phyloP scores from a whole-genome alignment of 2,113 vertebrate genomes.

The Apodemus sylvaticus region DNA sequence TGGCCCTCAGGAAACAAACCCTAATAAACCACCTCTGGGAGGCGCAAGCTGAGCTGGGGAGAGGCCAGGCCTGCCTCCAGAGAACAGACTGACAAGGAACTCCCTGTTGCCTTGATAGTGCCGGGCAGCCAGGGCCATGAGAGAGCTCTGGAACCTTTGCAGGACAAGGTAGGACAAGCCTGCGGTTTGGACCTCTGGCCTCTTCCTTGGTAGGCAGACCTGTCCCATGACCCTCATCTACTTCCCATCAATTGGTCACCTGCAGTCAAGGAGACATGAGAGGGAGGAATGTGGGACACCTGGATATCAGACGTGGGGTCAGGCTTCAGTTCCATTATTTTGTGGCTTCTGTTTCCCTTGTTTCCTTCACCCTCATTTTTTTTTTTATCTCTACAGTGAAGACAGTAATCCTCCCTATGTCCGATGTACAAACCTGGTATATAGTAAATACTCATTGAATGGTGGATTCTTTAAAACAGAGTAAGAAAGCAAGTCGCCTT shows the following conservation, averaged over 20 bases:
- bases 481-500: neutral
- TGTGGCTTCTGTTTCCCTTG: neutral
- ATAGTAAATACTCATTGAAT: neutral
- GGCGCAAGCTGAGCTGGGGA: slow-evolving; percentile 37
- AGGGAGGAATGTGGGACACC: neutral
- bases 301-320: neutral
- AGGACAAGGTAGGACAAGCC: neutral
- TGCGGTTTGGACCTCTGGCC: slow-evolving; percentile 16
- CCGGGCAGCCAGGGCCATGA: neutral
- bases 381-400: neutral
- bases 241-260: neutral
- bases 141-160: neutral
- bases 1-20: slow-evolving; percentile 67
- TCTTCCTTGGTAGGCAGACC: neutral
- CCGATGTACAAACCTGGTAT: neutral
- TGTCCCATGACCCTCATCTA: neutral
- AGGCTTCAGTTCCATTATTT: neutral
- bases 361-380: neutral
- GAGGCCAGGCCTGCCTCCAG: slow-evolving; percentile 45
- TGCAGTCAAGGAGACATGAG: fast-evolving
- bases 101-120: slow-evolving; percentile 49
- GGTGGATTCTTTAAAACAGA: neutral
- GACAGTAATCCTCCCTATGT: neutral
- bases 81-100: slow-evolving; percentile 66
- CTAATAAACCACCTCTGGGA: slow-evolving; percentile 77